Evolutionary conservation across 2,888 invertebrate species (phyloP), one percentile per base, ranked within the genome.

Genomic region (Scrobipalpa costella): DNA sequence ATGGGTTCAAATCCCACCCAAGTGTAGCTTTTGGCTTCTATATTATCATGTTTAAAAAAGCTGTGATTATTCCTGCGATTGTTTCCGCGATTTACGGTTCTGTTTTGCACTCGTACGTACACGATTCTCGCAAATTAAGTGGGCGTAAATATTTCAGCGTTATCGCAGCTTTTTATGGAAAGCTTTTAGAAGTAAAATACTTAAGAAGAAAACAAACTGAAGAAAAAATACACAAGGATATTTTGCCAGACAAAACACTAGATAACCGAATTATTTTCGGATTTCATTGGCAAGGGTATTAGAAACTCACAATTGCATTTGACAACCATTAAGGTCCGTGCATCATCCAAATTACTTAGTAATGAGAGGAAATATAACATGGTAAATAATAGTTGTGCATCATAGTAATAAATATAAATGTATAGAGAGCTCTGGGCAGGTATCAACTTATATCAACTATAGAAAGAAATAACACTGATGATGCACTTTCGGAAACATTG

Each of bases 151-250:
- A 38, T n/a, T 19, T 17, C 36, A 27, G 19, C 57, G 36, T 38
- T 44, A 59, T 47, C 47, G 47, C 47, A 21, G 38, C 33, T 27
- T 15, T 59, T 33, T 59, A 27, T 15, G 47, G 59, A 57, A 57
- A 57, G 34, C 55, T 50, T 50, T 50, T 13, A 55, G 33, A 27
- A 33, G 27, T 11, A 52, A 52, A 55, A 13, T 55, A n/a, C n/a
- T 27, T 5, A 21, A 15, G 15, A 44, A 44, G 44, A 44, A 15
- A 15, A 44, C 15, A 15, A 40, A 40, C 11, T 13, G 15, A n/a
- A 44, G 3, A 40, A 40, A 44, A 5, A 44, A 5, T 44, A n/a
- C n/a, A 44, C 44, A 44, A 44, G n/a, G 15, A 44, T n/a, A 1
- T n/a, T 15, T 44, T n/a, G 21, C 3, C 19, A 49, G 2, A 49